Conservation (phyloP, 2,113 vertebrate species). For the Zapus hudsonius region DNA sequence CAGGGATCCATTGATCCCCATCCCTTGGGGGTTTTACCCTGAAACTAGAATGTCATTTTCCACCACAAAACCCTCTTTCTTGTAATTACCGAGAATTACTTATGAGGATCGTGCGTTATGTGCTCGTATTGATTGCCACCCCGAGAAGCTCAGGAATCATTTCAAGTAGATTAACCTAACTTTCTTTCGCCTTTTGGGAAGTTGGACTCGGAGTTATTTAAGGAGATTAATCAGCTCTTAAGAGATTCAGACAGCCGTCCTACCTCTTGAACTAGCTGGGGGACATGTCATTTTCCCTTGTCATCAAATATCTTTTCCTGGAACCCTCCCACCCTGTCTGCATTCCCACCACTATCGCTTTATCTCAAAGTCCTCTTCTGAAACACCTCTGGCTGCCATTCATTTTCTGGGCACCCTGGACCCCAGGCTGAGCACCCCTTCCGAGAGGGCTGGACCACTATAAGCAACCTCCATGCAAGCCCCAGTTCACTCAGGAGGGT, state of each 20-base stretch:
- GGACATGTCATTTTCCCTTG: background rate
- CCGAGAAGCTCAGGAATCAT: constrained; percentile 82
- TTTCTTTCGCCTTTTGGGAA: constrained; percentile 81
- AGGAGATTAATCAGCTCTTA: constrained; percentile 85
- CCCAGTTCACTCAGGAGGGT: background rate
- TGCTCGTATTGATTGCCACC: constrained; percentile 82
- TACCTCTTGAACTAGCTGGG: background rate
- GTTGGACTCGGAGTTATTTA: constrained; percentile 83
- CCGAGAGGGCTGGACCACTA: background rate
- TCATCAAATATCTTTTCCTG: background rate
- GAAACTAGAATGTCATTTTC: constrained; percentile 82
- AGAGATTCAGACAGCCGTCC: constrained; percentile 65
- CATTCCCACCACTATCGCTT: background rate
- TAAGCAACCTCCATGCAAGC: background rate
- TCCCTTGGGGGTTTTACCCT: constrained; percentile 69
- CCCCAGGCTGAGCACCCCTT: background rate
- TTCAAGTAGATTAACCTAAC: constrained; percentile 86
- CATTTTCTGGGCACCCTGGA: accelerated
- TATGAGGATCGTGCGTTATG: constrained; percentile 77
- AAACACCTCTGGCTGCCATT: background rate
- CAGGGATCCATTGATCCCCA: constrained; percentile 66
- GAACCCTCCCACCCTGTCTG: no score
- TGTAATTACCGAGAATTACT: constrained; percentile 86
- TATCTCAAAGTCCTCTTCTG: background rate
- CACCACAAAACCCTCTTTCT: constrained; percentile 70